A percentile compares a stretch with the other conserved stretches of the same genome.
phyloP scores from a whole-genome alignment of 2,113 vertebrate genomes.

The Mobula birostris region DNA sequence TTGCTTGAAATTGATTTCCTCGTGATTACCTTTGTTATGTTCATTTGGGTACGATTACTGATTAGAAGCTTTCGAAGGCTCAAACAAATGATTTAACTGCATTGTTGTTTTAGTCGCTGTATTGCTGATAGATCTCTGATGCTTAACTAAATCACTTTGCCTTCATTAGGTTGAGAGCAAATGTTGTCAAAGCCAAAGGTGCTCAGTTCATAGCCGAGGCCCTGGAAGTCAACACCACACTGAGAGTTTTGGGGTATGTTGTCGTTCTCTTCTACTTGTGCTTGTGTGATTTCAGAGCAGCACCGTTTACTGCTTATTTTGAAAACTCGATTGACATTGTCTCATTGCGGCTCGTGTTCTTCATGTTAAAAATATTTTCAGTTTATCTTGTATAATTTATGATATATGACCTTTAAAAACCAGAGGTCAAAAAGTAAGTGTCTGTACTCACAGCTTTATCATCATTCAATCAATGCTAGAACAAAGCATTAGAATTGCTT shows the following conservation, averaged over 20 bases:
- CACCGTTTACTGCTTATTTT: not conserved
- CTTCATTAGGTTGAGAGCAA: slow-evolving; percentile 14
- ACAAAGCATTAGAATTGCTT: not conserved
- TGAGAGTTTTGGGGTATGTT: slow-evolving; percentile 5
- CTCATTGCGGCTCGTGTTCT: not conserved
- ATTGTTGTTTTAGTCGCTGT: not conserved
- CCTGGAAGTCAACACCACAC: not conserved
- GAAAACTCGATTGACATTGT: not conserved
- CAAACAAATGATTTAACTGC: not conserved
- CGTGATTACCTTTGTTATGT: too few species aligned
- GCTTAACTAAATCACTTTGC: not conserved
- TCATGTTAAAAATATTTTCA: not conserved
- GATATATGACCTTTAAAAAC: not conserved
- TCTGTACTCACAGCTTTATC: too few species aligned
- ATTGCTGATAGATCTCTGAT: not conserved
- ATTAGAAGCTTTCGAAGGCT: too few species aligned
- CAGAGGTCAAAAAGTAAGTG: not conserved
- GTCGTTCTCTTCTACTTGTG: not conserved
- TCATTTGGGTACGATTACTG: too few species aligned
- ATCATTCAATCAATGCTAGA: too few species aligned
- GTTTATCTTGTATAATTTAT: not conserved
- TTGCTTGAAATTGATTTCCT: too few species aligned
- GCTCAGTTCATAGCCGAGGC: not conserved
- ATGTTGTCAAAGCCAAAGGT: not conserved
- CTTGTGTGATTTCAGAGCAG: not conserved